These are phyloP conservation scores for Macaria liturata DNA, from an alignment of 2,888 invertebrate genomes.

Conservation along the genomic window DNA sequence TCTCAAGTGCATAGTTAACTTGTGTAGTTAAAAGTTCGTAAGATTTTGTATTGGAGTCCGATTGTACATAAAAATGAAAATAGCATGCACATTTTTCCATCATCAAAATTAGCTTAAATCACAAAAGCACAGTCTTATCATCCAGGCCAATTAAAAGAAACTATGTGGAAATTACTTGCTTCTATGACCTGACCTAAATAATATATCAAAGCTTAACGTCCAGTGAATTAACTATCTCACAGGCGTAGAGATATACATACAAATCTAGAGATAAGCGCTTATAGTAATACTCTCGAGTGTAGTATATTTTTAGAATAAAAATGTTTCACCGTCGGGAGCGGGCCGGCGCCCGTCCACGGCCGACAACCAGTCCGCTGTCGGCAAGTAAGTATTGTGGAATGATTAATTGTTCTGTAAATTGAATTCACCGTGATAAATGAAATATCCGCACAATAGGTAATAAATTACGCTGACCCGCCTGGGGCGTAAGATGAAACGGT, in stretches of 20 bases:
- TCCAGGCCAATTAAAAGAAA: too few species aligned
- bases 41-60: too few species aligned
- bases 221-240: not conserved
- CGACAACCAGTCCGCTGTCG: constrained; percentile 71
- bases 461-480: constrained; percentile 81
- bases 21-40: too few species aligned
- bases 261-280: constrained; percentile 1
- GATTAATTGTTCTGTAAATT: constrained; percentile 83
- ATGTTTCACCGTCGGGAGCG: constrained; percentile 48
- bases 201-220: constrained; percentile 3
- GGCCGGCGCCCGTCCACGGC: constrained; percentile 51
- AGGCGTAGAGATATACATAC: not conserved
- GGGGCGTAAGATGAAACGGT: constrained; percentile 78
- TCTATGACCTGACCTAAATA: too few species aligned
- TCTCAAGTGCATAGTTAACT: too few species aligned
- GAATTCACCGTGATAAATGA: constrained; percentile 83
- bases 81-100: too few species aligned
- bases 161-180: too few species aligned
- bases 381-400: constrained; percentile 80
- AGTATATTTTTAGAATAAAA: constrained; percentile 47
- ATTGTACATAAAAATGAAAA: too few species aligned
- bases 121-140: too few species aligned
- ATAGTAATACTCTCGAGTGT: constrained; percentile 2
- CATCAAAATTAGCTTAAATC: too few species aligned
- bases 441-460: constrained; percentile 83